These are phyloP conservation scores for Botia almorhae DNA, from an alignment of 2,797 vertebrate species.

Conservation along the genomic window DNA sequence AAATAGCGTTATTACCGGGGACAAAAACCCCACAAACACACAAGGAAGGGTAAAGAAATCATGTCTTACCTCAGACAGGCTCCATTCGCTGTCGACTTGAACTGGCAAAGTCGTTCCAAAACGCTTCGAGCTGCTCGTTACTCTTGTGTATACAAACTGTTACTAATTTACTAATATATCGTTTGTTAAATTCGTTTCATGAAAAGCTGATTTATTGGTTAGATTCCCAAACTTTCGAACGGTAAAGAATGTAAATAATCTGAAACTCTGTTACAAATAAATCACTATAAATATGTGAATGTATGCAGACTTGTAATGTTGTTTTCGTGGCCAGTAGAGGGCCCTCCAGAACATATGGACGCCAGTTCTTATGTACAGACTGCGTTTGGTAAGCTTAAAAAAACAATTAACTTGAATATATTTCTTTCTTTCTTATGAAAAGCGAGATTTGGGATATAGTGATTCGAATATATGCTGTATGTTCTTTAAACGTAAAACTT, in stretches of 20 bases:
- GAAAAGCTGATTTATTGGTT: not conserved
- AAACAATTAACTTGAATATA: not conserved
- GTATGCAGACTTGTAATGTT: not conserved
- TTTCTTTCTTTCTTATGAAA: not conserved
- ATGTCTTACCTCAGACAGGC: not conserved
- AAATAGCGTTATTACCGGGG: not conserved
- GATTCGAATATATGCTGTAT: not conserved
- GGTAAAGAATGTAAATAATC: not conserved
- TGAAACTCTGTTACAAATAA: not conserved
- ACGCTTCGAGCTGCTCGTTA: not conserved
- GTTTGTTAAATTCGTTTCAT: not conserved
- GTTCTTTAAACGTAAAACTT: no score
- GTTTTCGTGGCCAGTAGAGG: slow-evolving; percentile 48
- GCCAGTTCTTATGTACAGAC: not conserved
- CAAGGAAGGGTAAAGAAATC: not conserved
- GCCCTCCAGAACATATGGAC: slow-evolving; percentile 34
- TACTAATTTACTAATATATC: not conserved
- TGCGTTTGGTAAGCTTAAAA: not conserved
- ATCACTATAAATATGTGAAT: not conserved
- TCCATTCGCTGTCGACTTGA: not conserved
- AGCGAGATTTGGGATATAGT: not conserved
- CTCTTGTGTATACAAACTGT: not conserved
- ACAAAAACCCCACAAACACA: not conserved
- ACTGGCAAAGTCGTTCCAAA: not conserved
- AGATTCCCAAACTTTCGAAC: not conserved